These are phyloP conservation scores for Netelia virgata DNA, from an alignment of 2,888 invertebrate species.

Conservation along the genomic window DNA sequence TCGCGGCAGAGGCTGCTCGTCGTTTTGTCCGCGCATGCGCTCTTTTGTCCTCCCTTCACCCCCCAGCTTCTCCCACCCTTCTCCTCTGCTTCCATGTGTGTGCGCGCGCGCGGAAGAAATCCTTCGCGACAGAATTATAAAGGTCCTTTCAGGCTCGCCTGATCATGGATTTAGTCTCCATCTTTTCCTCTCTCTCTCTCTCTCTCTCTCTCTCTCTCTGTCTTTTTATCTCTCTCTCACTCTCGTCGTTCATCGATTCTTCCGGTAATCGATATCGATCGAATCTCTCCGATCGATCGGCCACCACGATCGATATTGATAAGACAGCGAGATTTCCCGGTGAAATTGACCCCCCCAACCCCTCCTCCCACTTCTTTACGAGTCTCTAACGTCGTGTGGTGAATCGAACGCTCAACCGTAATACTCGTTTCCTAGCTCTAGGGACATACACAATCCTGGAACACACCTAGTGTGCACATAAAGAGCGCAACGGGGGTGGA, in stretches of 20 bases:
- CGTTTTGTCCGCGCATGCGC: constrained; percentile 18
- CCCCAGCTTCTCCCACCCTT: constrained; percentile 18
- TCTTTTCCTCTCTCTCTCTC: neutral
- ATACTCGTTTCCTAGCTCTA: constrained; percentile 59
- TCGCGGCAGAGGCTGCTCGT: constrained; percentile 70
- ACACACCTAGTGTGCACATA: constrained; percentile 21
- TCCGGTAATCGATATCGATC: constrained; percentile 68
- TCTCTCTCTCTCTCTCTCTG: constrained; percentile 9
- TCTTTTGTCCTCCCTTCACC: constrained; percentile 6
- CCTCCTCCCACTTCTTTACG: constrained; percentile 20
- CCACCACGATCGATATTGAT: constrained; percentile 70
- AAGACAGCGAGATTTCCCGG: constrained; percentile 72
- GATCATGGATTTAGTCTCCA: constrained; percentile 68
- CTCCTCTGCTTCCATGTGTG: neutral
- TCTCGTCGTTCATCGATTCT: constrained; percentile 48
- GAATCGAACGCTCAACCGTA: constrained; percentile 48
- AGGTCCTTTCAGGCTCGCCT: constrained; percentile 38
- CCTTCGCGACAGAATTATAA: constrained; percentile 34
- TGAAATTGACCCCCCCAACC: constrained; percentile 72
- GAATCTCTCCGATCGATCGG: constrained; percentile 71
- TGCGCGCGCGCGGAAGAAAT: neutral
- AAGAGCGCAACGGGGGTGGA: constrained; percentile 15
- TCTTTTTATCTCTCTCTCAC: constrained; percentile 19
- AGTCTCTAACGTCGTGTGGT: constrained; percentile 38
- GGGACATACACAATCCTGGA: constrained; percentile 48